Conservation (phyloP, 1,140 invertebrate species). For the Coenobita brevimanus region DNA sequence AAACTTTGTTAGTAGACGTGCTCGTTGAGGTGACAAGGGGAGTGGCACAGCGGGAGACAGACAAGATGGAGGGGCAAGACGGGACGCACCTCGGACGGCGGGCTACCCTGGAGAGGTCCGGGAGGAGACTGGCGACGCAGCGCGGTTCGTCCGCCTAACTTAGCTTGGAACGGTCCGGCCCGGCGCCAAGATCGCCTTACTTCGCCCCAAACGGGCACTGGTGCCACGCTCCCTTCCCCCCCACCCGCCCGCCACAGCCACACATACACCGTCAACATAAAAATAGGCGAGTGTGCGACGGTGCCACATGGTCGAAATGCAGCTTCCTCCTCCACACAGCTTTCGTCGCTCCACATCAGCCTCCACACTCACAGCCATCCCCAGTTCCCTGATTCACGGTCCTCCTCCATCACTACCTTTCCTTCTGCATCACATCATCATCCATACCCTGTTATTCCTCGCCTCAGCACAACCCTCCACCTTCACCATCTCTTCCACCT, state of each 20-base stretch:
- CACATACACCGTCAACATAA: conserved; percentile 1
- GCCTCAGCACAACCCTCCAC: too few relatives aligned
- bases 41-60: not conserved
- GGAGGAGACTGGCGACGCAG: conserved; percentile 50
- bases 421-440: too few relatives aligned
- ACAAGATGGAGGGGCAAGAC: not conserved
- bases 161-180: conserved; percentile 45
- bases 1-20: too few relatives aligned
- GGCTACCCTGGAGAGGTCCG: conserved; percentile 52
- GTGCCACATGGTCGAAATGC: not conserved
- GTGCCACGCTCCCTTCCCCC: conserved; percentile 40
- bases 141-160: conserved; percentile 30
- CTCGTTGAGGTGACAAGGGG: too few relatives aligned
- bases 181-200: conserved; percentile 63
- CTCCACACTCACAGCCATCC: too few relatives aligned
- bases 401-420: too few relatives aligned
- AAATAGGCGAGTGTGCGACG: not conserved
- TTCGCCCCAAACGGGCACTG: conserved; percentile 64
- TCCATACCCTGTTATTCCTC: too few relatives aligned
- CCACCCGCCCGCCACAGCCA: not conserved
- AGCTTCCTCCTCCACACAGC: not conserved
- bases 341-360: too few relatives aligned
- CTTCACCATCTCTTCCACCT: too few relatives aligned
- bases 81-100: conserved; percentile 51
- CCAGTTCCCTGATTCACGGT: too few relatives aligned